phyloP scores from a whole-genome alignment of 2,113 vertebrate species.

The Mixornis gularis region DNA sequence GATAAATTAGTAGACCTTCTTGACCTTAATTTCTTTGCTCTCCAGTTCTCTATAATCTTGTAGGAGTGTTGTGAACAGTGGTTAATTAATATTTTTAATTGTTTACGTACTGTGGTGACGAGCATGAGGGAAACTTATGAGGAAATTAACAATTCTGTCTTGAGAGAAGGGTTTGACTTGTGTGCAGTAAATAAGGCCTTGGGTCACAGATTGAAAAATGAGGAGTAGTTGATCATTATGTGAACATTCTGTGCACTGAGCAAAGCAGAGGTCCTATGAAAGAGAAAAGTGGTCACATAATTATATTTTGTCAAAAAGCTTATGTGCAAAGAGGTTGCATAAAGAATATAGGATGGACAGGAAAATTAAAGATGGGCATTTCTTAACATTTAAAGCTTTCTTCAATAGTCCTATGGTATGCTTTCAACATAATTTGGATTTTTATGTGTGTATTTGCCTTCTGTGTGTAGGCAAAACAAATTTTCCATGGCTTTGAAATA shows the following conservation, averaged over 20 bases:
- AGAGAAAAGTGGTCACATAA: slow-evolving; percentile 3
- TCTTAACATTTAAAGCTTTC: background rate
- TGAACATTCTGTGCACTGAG: background rate
- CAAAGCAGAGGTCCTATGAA: background rate
- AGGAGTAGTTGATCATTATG: slow-evolving; percentile 27
- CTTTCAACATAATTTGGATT: background rate
- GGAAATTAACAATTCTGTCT: slow-evolving; percentile 36
- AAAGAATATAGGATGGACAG: background rate
- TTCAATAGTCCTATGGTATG: background rate
- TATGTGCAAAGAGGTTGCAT: background rate
- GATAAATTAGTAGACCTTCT: slow-evolving; percentile 6
- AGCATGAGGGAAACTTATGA: background rate
- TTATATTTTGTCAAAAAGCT: background rate
- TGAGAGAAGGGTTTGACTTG: slow-evolving; percentile 21
- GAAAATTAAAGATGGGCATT: background rate
- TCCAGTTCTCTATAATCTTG: background rate
- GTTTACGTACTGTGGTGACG: background rate
- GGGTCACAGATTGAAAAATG: slow-evolving; percentile 19
- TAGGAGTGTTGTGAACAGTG: background rate
- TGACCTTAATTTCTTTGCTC: slow-evolving; percentile 37
- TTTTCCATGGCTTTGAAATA: background rate
- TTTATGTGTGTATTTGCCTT: background rate
- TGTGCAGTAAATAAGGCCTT: slow-evolving; percentile 30
- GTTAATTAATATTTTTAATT: slow-evolving; percentile 61
- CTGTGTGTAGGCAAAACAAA: background rate